phyloP scores from a whole-genome alignment of 92 coral and sea anemone species.

The Parazoanthus atlanticus region DNA sequence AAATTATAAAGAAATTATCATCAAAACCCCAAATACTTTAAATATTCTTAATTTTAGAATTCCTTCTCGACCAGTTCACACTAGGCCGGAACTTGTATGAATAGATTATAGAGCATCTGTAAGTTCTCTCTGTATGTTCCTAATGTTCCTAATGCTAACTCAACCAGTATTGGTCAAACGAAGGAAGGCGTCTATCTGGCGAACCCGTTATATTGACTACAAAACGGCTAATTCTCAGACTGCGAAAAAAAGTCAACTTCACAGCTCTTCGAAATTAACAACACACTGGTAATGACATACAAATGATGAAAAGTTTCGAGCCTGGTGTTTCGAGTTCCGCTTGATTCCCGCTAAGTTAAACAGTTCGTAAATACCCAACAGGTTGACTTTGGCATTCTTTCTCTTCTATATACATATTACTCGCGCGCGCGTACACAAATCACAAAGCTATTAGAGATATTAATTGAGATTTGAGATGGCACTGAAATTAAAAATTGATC shows the following conservation, averaged over 20 bases:
- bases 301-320: background rate
- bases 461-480: background rate
- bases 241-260: background rate
- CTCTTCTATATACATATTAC: background rate
- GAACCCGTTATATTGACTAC: background rate
- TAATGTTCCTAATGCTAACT: background rate
- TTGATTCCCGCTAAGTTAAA: background rate
- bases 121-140: no score
- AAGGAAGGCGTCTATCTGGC: background rate
- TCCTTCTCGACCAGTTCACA: background rate
- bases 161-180: background rate
- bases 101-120: background rate
- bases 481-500: no score
- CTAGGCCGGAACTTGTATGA: background rate
- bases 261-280: background rate
- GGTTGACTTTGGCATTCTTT: background rate
- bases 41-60: no score
- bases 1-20: background rate
- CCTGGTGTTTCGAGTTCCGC: background rate
- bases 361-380: background rate
- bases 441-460: background rate
- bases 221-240: background rate
- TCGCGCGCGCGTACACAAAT: background rate
- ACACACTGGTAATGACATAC: slow-evolving; percentile 2
- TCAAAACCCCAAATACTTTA: background rate